Percentiles rank a stretch among this genome's conserved stretches.
phyloP scores from a whole-genome alignment of 2,797 vertebrate genomes.

The Carapus acus region DNA sequence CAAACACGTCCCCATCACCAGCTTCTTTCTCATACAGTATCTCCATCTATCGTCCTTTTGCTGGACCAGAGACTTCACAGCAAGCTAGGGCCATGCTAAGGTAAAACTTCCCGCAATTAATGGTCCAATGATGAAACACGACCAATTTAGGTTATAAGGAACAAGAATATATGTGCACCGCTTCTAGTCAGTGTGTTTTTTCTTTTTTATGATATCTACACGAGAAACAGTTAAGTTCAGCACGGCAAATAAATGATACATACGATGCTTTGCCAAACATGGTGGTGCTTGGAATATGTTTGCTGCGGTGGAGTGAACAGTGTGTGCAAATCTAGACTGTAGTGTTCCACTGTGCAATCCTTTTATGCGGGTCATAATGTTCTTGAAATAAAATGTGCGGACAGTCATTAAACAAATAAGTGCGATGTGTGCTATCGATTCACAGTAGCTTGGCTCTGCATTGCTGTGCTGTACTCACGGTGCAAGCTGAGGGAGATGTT shows the following conservation, averaged over 20 bases:
- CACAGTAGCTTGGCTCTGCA: not conserved
- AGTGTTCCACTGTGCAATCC: not conserved
- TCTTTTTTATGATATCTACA: too few species aligned
- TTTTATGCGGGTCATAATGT: not conserved
- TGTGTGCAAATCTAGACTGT: not conserved
- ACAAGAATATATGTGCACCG: too few species aligned
- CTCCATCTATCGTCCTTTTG: constrained; percentile 29
- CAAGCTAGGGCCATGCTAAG: constrained; percentile 12
- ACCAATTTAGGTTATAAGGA: too few species aligned
- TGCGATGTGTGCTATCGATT: not conserved
- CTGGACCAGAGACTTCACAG: constrained; percentile 1
- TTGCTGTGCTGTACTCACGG: constrained; percentile 76
- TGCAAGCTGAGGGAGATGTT: constrained; percentile 96
- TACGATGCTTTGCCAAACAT: not conserved
- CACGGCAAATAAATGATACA: not conserved
- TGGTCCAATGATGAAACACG: too few species aligned
- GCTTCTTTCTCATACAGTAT: not conserved
- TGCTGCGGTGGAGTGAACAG: not conserved
- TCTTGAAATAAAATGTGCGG: not conserved
- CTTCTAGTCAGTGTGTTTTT: not conserved
- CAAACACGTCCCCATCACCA: constrained; percentile 11
- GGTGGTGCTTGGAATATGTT: constrained; percentile 2
- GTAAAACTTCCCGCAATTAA: not conserved
- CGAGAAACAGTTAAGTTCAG: too few species aligned
- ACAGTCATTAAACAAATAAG: not conserved